Conservation (phyloP, 1,140 invertebrate genomes). For the Ceratina australensis region DNA sequence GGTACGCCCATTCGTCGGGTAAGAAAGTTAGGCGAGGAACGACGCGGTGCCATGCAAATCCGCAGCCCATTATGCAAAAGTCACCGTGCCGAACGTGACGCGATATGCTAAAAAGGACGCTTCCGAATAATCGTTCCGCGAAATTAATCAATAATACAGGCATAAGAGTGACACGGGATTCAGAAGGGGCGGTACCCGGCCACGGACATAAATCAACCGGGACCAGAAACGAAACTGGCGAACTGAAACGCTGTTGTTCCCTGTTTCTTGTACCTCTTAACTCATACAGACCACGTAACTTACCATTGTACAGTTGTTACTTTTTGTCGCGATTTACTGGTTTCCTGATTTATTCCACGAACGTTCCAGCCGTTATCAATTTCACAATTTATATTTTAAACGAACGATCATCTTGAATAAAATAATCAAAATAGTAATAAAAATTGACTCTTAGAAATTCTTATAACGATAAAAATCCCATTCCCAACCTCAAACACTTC, state of each 20-base stretch:
- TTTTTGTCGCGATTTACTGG: no score
- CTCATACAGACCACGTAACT: background rate
- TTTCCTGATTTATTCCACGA: no score
- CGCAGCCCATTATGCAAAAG: constrained; percentile 45
- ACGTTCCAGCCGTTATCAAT: no score
- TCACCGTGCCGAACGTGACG: constrained; percentile 40
- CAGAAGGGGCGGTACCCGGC: background rate
- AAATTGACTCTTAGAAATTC: no score
- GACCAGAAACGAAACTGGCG: background rate
- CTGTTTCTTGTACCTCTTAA: background rate
- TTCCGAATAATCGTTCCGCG: constrained; percentile 34
- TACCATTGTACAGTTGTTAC: no score
- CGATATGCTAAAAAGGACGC: constrained; percentile 53
- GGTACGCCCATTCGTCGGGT: constrained; percentile 12
- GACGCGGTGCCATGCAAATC: constrained; percentile 50
- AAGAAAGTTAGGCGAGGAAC: constrained; percentile 52
- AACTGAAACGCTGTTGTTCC: no score
- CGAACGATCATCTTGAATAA: no score
- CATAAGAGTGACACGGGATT: background rate
- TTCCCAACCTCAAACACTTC: background rate
- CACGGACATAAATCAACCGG: constrained; percentile 11
- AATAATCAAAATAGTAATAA: no score
- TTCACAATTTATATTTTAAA: no score
- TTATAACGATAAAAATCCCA: background rate
- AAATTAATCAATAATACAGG: constrained; percentile 53